Evolutionary conservation across 2,113 vertebrate genomes (phyloP), one percentile per base, ranked within the genome.

Genomic region (Osmerus eperlanus): DNA sequence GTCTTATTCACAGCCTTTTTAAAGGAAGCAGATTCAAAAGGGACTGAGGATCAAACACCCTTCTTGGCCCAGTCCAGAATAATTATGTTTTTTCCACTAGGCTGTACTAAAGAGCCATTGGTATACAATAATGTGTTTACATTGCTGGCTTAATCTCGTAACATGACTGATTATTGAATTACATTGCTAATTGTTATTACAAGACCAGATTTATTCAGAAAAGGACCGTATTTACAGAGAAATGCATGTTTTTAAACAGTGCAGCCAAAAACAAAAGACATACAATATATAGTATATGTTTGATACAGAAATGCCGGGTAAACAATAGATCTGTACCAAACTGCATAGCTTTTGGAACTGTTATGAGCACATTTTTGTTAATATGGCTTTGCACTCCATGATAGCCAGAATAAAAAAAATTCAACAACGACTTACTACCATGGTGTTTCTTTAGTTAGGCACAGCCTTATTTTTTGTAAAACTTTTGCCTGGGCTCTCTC

Each of bases 401-500:
- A 74, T 74, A 68, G 62, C 70, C 53, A 71, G 69, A 78, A 80
- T 83, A 81, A 82, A 70, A 75, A 78, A 78, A 68, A 86, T 78
- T 82, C 84, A 64, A 85, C 82, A 86, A 81, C 73, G 71, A 52
- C 75, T 60, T 7, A 19, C 74, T 70, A 74, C 61, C 73, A 71
- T 59, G 59, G 54, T 67, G 19, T 21, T 21, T 70, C 78, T 82
- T 84, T 83, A 83, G 83, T 82, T 83, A 80, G 75, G 68, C 55
- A 53, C 12, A 64, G 65, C 54, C 68, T 36, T 5, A 36, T 36
- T 36, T 36, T 6, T 6, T 6, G 75, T 74, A 68, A 25, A 62
- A 73, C 75, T 52, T 68, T 69, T 54, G 71, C 74, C 14, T 83
- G 70, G 84, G 78, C 73, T 88, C 77, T 78, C 77, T 78, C 71